Evolutionary conservation across 2,113 vertebrate genomes (phyloP), one percentile per base, ranked within the genome.

Genomic region (Grammomys surdaster): DNA sequence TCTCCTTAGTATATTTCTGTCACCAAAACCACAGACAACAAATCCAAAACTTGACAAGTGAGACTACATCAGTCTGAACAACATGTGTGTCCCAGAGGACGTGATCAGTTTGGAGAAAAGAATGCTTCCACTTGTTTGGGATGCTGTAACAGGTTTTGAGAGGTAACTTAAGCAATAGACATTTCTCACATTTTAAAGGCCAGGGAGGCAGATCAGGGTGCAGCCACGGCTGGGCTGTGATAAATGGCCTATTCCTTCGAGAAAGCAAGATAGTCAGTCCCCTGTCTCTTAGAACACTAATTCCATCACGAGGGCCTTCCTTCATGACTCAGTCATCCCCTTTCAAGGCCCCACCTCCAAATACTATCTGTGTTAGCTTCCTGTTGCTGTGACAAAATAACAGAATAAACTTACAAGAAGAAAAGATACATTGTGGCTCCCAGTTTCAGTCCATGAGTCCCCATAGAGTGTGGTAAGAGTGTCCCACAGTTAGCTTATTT

Each of bases 1-100:
- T 75, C 75, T 86, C 31, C 67, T 95, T 93, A 70, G 16, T 85
- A 24, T 77, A 69, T 77, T 89, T 93, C 60, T 48, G 77, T 70
- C 2, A 48, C 17, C 72, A 60, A 60, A 48, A 48, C 4, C 13
- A 22, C 26, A 82, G 67, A 19, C 33, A 65, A 36, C n/a, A 46
- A 75, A 76, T 36, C 58, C 36, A 28, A 60, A 85, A 77, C n/a
- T 51, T 54, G 58, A 69, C 26, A 46, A 67, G 58, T 58, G 70
- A n/a, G 31, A 22, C 7, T 14, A 28, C 2, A 12, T 51, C 3
- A 26, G 51, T 51, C 17, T 75, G 70, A 75, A 84, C 65, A 14
- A 26, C 8, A 51, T 75, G n/a, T 51, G 43, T 75, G 43, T 26
- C 60, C 43, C 56, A 16, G 58, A 73, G 67, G 77, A 54, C 24